Base-by-base conservation (phyloP, 1,140 invertebrate species). In the Pseudomyrmex cubaensis region DNA sequence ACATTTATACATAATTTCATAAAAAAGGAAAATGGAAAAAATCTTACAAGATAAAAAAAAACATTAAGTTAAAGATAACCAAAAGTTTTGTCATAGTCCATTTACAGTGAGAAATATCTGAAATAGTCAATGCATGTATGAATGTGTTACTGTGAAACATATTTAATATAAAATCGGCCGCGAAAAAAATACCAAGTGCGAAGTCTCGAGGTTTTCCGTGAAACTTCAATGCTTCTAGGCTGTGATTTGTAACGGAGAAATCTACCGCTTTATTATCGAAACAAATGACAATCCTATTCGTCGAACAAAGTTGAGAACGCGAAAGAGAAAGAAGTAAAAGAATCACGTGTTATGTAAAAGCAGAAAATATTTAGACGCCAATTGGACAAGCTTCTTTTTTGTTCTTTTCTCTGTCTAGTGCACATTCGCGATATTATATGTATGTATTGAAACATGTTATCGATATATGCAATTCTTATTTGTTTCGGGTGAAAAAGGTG, bases 181-280 rank as follows among this genome's bases (percentile, higher is more conserved):
- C 35, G 35, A 35, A 35, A 35, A 35, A 35, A 80, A 20, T 15
- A 56, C 12, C 25, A 59, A 72, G 44, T 22, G 44, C 76, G 66
- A 80, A 70, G 13, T 80, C 20, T 80, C 66, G 66, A 50, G 54
- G 54, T 59, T 70, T 69, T 80, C 54, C 44, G 20, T 69, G 54
- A 70, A 76, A 57, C 48, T 76, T 64, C 25, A 69, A 80, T 80
- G 76, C 76, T 80, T 80, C 76, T 80, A 80, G 76, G 76, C 76
- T 80, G 76, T 80, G 76, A 80, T 48, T 80, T 69, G 54, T 80
- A 80, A 80, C 12, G 44, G 64, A 80, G 54, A 77, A 66, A 35
- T 80, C 44, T 59, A 80, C 20, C 66, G 76, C 66, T 44, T 72
- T 70, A 80, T 80, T 80, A 80, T 80, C 44, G 66, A 80, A 80